Conservation (phyloP, 1,140 invertebrate genomes). For the Diploscapter pachys region DNA sequence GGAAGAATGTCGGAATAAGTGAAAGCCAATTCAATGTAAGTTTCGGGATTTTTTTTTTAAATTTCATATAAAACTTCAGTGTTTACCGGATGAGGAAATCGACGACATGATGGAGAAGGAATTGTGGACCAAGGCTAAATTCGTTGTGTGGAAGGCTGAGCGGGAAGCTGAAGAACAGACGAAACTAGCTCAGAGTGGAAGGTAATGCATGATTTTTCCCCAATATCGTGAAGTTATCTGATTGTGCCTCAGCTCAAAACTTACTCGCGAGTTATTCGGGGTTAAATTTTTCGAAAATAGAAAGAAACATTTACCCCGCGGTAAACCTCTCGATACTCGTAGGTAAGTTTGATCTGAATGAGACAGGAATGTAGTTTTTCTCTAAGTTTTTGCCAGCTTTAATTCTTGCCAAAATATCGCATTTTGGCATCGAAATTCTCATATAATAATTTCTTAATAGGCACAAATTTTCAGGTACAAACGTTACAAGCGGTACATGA, state of each 20-base stretch:
- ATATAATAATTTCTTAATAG: no score
- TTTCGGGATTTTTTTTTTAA: slow-evolving; percentile 28
- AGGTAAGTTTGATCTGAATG: no score
- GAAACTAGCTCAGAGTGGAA: slow-evolving; percentile 67
- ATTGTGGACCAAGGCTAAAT: slow-evolving; percentile 78
- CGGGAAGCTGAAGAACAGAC: slow-evolving; percentile 79
- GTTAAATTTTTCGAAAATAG: no score
- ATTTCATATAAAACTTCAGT: slow-evolving; percentile 57
- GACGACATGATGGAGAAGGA: slow-evolving; percentile 73
- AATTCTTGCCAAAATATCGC: no score
- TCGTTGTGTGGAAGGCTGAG: slow-evolving; percentile 73
- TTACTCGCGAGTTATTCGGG: no score
- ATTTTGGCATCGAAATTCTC: no score
- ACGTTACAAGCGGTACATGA: slow-evolving; percentile 75
- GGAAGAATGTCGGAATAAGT: slow-evolving; percentile 72
- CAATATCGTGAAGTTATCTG: no score
- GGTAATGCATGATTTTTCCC: background rate
- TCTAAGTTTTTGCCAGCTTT: no score
- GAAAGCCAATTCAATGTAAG: slow-evolving; percentile 64
- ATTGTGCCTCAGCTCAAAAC: no score
- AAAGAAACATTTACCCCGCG: no score
- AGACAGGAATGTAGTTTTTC: slow-evolving; percentile 55
- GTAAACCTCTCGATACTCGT: no score
- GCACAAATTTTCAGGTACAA: slow-evolving; percentile 66
- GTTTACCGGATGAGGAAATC: slow-evolving; percentile 72